Conservation (phyloP, 2,888 invertebrate genomes). For the Pycnomerus fuliginosus region DNA sequence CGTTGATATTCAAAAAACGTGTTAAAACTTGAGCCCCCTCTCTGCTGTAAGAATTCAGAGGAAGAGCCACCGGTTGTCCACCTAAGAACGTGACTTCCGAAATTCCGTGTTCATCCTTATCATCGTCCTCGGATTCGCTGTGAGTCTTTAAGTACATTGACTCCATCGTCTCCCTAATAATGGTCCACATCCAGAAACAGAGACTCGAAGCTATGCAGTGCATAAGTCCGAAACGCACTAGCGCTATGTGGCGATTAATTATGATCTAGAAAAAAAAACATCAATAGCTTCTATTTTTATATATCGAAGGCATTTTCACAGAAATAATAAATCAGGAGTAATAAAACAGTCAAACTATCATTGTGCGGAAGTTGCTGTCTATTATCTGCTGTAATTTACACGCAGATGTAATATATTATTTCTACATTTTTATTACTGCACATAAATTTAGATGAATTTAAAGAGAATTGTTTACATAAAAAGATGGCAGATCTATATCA, state of each 20-base stretch:
- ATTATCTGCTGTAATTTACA: no score
- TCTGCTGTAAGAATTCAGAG: conserved; percentile 42
- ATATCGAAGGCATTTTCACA: no score
- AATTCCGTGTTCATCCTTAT: conserved; percentile 13
- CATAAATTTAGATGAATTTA: no score
- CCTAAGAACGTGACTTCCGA: conserved; percentile 20
- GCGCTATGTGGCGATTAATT: conserved; percentile 58
- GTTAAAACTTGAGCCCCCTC: conserved; percentile 42
- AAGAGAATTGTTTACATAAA: no score
- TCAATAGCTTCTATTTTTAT: no score
- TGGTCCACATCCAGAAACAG: conserved; percentile 79
- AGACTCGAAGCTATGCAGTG: conserved; percentile 77
- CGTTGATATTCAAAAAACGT: conserved; percentile 32
- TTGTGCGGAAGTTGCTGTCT: no score
- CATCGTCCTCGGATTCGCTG: conserved; percentile 42
- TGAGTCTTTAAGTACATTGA: conserved; percentile 57
- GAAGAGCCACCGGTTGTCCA: conserved; percentile 39
- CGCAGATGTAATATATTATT: no score
- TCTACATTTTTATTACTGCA: no score
- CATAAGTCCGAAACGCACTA: conserved; percentile 74
- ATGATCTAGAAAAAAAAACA: conserved; percentile 54
- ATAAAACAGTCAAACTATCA: no score
- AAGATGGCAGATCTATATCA: no score
- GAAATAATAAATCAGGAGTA: no score
- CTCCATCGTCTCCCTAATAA: conserved; percentile 71